These are phyloP conservation scores for Salminus brasiliensis DNA, from an alignment of 2,113 vertebrate genomes.

Conservation along the genomic window DNA sequence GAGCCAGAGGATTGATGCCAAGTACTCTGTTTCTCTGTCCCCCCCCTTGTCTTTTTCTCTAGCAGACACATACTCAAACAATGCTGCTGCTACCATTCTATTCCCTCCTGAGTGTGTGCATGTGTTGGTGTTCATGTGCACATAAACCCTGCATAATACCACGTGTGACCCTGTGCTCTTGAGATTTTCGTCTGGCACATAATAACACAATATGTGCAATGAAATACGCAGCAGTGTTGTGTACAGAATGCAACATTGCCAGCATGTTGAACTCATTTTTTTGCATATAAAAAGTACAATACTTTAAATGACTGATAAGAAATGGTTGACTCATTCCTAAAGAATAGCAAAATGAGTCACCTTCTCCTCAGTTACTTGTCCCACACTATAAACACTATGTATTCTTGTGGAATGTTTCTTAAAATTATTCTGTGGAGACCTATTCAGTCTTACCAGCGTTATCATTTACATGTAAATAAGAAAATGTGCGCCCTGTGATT, in stretches of 20 bases:
- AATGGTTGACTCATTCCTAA: neutral
- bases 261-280: neutral
- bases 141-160: neutral
- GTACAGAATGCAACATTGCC: neutral
- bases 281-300: neutral
- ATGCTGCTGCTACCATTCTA: neutral
- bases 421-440: neutral
- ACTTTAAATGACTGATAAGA: neutral
- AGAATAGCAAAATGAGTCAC: neutral
- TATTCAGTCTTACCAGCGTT: neutral
- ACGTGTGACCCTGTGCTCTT: neutral
- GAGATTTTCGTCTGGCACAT: neutral
- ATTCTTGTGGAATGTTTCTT: neutral
- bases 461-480: conserved; percentile 5
- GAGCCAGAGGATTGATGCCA: conserved; percentile 58
- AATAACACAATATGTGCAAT: no score
- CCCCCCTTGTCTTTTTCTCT: neutral
- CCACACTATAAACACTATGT: neutral
- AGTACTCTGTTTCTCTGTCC: neutral
- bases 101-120: neutral
- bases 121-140: neutral
- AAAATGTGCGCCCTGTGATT: neutral
- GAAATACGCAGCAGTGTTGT: neutral
- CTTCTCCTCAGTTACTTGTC: neutral
- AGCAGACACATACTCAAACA: neutral